These are phyloP conservation scores for Todiramphus saurophagus DNA, from an alignment of 2,113 vertebrate genomes.

Conservation along the genomic window DNA sequence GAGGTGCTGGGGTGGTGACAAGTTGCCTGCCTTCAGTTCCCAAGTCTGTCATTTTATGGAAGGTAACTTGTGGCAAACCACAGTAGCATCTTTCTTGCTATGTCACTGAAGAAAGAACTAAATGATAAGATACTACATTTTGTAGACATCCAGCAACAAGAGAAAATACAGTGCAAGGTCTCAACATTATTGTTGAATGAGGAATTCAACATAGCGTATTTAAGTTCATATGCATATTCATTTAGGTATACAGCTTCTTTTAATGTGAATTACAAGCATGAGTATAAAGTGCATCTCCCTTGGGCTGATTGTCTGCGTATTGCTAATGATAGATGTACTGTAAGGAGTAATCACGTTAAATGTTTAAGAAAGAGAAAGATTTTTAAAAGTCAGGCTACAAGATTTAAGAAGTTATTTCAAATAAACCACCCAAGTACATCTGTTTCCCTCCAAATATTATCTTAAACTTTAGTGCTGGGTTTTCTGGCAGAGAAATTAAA, in stretches of 20 bases:
- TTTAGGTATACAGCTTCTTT: neutral
- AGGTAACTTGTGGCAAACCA: neutral
- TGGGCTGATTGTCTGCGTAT: neutral
- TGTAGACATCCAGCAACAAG: neutral
- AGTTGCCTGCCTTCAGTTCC: neutral
- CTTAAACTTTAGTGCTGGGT: slow-evolving; percentile 31
- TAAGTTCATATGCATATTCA: neutral
- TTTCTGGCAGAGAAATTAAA: slow-evolving; percentile 35
- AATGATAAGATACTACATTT: neutral
- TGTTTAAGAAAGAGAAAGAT: neutral
- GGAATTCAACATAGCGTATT: neutral
- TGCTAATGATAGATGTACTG: neutral
- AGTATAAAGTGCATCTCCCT: neutral
- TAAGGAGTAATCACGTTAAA: neutral
- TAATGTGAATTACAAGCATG: neutral
- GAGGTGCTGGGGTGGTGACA: neutral
- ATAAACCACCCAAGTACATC: slow-evolving; percentile 36
- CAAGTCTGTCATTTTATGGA: neutral
- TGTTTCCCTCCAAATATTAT: slow-evolving; percentile 57
- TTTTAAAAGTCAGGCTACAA: neutral
- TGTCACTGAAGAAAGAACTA: neutral
- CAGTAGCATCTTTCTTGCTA: neutral
- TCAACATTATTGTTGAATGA: neutral
- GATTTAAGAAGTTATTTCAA: slow-evolving; percentile 7
- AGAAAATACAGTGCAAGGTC: neutral